Evolutionary conservation across 2,797 vertebrate species (phyloP).

Genomic region (Sebastes matsubarae): DNA sequence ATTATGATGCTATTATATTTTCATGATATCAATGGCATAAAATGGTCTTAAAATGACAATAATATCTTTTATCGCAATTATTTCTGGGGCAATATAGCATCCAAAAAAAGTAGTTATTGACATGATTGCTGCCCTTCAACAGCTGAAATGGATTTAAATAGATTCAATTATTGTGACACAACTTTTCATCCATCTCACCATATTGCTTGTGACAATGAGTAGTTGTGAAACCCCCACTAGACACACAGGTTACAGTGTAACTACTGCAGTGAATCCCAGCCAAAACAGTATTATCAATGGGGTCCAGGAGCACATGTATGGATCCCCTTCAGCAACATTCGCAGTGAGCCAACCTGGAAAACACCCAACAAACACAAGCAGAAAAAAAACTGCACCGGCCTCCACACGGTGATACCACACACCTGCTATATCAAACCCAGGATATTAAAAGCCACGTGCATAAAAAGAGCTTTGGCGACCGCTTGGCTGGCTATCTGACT

Average conservation of each 20-base stretch:
- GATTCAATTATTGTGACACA: too few relatives aligned
- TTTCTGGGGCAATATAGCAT: neutral
- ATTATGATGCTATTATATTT: neutral
- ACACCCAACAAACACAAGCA: neutral
- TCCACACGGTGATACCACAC: neutral
- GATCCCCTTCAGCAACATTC: conserved; percentile 25
- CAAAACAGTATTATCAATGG: neutral
- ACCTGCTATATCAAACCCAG: conserved; percentile 23
- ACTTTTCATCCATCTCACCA: neutral
- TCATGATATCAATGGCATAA: neutral
- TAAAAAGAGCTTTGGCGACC: neutral
- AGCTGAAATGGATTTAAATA: neutral
- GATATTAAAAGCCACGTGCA: conserved; percentile 20
- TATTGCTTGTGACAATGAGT: neutral
- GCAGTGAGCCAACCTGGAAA: conserved; percentile 11
- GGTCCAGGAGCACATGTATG: neutral
- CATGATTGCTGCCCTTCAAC: neutral
- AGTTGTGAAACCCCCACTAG: neutral
- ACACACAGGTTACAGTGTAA: neutral
- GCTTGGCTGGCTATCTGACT: conserved; percentile 4
- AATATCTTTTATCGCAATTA: neutral
- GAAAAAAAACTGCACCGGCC: neutral
- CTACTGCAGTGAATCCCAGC: neutral
- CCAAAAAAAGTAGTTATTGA: neutral
- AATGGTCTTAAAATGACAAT: neutral